These are phyloP conservation scores for Campylomormyrus numenius DNA, from an alignment of 2,113 vertebrate genomes.

Conservation along the genomic window DNA sequence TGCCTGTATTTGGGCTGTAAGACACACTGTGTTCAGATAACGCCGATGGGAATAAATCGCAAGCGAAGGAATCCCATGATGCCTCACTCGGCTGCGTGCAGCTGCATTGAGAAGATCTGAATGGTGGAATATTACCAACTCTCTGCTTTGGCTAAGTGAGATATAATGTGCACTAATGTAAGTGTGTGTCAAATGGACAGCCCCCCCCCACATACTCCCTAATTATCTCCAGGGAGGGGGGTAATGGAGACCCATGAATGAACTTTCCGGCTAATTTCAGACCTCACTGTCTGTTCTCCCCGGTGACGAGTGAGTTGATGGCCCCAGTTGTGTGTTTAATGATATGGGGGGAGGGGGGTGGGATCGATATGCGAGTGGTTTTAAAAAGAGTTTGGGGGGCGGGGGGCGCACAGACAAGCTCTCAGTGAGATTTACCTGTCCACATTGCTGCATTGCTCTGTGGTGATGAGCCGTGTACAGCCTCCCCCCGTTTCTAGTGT, in stretches of 20 bases:
- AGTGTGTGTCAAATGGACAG: neutral
- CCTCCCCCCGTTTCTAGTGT: neutral
- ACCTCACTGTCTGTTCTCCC: neutral
- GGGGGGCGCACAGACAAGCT: constrained; percentile 9
- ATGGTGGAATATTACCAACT: neutral
- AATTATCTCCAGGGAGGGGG: constrained; percentile 1
- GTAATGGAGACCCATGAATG: constrained; percentile 10
- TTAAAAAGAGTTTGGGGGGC: neutral
- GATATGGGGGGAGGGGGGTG: neutral
- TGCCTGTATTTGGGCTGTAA: neutral
- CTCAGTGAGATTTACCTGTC: constrained; percentile 21
- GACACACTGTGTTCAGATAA: neutral
- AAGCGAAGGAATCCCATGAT: neutral
- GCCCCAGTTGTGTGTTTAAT: neutral
- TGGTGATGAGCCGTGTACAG: too few relatives aligned
- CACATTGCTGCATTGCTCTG: neutral
- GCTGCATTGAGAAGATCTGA: neutral
- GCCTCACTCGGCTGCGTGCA: neutral
- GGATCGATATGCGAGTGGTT: neutral
- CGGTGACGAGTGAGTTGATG: neutral
- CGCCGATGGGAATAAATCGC: neutral
- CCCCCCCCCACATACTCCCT: neutral
- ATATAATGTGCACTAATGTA: neutral
- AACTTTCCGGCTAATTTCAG: constrained; percentile 13
- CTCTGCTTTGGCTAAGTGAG: neutral